Percentiles rank a stretch among this genome's conserved stretches.
phyloP scores from a whole-genome alignment of 2,113 vertebrate genomes.

The Theristicus caerulescens region DNA sequence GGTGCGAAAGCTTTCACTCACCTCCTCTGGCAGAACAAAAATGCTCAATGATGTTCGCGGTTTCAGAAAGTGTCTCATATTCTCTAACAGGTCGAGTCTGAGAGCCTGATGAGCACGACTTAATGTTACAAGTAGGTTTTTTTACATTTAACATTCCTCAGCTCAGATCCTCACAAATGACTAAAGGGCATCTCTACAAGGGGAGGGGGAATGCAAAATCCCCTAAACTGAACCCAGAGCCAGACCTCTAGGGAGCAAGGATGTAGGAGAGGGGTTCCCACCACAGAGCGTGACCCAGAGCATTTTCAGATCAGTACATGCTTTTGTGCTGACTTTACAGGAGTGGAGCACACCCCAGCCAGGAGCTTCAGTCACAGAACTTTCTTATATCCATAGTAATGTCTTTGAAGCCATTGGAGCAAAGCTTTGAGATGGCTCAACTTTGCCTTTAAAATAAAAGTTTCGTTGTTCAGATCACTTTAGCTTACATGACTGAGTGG shows the following conservation, averaged over 20 bases:
- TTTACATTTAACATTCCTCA: not conserved
- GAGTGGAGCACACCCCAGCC: not conserved
- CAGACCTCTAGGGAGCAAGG: not conserved
- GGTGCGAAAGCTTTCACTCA: not conserved
- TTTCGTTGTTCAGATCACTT: not conserved
- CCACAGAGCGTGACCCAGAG: rapidly evolving
- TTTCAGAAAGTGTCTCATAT: not conserved
- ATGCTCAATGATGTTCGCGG: not conserved
- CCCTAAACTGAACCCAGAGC: not conserved
- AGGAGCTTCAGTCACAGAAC: not conserved
- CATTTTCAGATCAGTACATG: not conserved
- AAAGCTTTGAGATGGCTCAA: not conserved
- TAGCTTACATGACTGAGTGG: not conserved
- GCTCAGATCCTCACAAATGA: not conserved
- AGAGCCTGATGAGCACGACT: not conserved
- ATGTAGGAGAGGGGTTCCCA: not conserved
- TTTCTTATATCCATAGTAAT: not conserved
- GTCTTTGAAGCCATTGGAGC: not conserved
- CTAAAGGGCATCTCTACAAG: not conserved
- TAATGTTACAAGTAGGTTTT: not conserved
- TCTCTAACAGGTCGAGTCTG: not conserved
- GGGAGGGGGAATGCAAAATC: not conserved
- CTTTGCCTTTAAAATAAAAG: not conserved
- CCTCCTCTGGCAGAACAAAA: not conserved
- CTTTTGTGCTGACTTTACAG: not conserved